Percentiles rank a stretch among this genome's conserved stretches.
Evolutionary conservation across 2,113 vertebrate genomes (phyloP).

Genomic region (Cyanoderma ruficeps): DNA sequence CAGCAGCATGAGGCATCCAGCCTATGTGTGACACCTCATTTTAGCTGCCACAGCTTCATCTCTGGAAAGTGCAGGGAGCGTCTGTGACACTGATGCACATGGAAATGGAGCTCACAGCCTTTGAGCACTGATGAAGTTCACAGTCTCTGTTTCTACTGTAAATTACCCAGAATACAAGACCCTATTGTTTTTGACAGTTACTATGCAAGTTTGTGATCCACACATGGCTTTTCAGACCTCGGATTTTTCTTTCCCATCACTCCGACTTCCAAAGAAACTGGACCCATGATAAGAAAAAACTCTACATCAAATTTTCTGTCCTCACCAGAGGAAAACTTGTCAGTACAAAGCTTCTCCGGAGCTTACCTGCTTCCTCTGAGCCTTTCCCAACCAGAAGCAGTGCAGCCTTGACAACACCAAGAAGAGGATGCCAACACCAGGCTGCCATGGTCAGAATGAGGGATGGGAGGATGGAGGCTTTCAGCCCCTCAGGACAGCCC

Average conservation of each 20-base stretch:
- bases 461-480: background rate
- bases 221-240: background rate
- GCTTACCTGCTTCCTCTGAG: background rate
- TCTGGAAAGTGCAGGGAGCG: background rate
- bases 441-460: background rate
- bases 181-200: background rate
- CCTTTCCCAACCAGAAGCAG: background rate
- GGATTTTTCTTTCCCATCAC: background rate
- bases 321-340: background rate
- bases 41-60: background rate
- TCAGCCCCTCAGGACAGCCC: background rate
- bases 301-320: background rate
- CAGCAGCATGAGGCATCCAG: background rate
- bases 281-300: background rate
- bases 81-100: accelerated
- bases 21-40: background rate
- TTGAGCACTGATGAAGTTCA: background rate
- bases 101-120: background rate
- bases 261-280: background rate
- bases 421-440: background rate
- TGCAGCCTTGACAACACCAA: background rate
- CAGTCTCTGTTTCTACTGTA: background rate
- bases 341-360: background rate
- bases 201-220: background rate
- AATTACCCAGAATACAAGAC: background rate